phyloP scores from a whole-genome alignment of 2,888 invertebrate genomes.

The Eupithecia subfuscata region DNA sequence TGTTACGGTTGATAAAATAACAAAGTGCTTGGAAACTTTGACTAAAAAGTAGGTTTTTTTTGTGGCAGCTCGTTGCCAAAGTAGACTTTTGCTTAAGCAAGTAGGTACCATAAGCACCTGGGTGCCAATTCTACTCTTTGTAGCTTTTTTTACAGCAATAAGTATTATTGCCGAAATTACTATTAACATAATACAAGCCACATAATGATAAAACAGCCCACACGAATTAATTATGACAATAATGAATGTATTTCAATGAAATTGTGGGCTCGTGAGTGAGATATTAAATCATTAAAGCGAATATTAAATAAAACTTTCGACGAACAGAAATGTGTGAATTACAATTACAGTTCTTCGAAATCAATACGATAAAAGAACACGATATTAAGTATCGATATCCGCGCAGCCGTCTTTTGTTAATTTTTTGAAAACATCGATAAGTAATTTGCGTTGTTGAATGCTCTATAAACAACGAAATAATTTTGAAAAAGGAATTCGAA shows the following conservation, averaged over 20 bases:
- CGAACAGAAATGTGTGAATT: conserved; percentile 35
- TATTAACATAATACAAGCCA: conserved; percentile 13
- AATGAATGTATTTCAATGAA: conserved; percentile 34
- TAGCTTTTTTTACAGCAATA: conserved; percentile 6
- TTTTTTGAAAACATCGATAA: conserved; percentile 49
- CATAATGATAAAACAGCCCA: conserved; percentile 20
- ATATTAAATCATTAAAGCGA: conserved; percentile 44
- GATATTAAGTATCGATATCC: conserved; percentile 48
- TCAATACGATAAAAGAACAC: conserved; percentile 32
- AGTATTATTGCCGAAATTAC: conserved; percentile 21
- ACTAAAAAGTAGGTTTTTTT: background rate
- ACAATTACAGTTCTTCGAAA: conserved; percentile 39
- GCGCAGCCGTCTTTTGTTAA: conserved; percentile 64
- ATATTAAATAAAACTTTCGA: conserved; percentile 37
- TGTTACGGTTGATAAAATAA: background rate
- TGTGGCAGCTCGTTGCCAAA: background rate
- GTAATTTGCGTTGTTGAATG: conserved; percentile 39
- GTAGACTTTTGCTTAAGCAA: background rate
- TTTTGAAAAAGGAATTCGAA: conserved; percentile 27
- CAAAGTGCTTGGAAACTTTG: background rate
- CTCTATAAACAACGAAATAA: conserved; percentile 31
- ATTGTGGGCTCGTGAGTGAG: conserved; percentile 46
- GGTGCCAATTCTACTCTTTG: background rate
- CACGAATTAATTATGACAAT: conserved; percentile 31
- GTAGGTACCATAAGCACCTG: background rate